A percentile compares a stretch with the other conserved stretches of the same genome.
phyloP scores from a whole-genome alignment of 92 coral and sea anemone genomes.

The Parazoanthus atlanticus region DNA sequence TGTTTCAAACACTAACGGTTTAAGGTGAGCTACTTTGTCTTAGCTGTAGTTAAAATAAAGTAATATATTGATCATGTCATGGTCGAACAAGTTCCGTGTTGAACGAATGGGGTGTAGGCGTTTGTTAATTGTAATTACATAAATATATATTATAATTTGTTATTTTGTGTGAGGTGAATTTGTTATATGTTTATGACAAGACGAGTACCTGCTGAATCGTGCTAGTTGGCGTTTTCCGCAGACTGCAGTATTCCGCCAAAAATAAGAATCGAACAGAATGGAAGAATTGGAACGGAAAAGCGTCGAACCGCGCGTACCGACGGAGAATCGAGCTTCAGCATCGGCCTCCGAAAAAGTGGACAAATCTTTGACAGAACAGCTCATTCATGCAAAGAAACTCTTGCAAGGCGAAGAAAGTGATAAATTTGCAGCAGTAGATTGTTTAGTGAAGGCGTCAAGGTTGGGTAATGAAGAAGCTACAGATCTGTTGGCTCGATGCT shows the following conservation, averaged over 20 bases:
- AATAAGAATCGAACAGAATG: conserved; percentile 8
- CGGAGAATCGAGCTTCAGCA: conserved; percentile 8
- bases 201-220: conserved; percentile 28
- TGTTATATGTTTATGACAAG: not conserved
- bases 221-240: not conserved
- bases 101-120: not conserved
- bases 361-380: not conserved
- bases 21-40: not conserved
- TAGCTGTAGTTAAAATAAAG: not conserved
- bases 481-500: conserved; percentile 54
- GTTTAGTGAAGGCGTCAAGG: conserved; percentile 61
- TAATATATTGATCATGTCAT: not conserved
- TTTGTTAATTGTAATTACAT: not conserved
- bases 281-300: conserved; percentile 26
- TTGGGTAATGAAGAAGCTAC: conserved; percentile 74
- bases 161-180: not conserved
- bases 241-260: not conserved
- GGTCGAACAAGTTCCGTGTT: not conserved
- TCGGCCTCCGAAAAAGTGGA: not conserved
- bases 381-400: not conserved
- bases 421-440: conserved; percentile 60
- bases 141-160: not conserved
- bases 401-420: conserved; percentile 27
- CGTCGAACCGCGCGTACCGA: not conserved
- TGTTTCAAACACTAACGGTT: not conserved